Base-by-base conservation (phyloP, 1,140 invertebrate species). In the Periplaneta americana region DNA sequence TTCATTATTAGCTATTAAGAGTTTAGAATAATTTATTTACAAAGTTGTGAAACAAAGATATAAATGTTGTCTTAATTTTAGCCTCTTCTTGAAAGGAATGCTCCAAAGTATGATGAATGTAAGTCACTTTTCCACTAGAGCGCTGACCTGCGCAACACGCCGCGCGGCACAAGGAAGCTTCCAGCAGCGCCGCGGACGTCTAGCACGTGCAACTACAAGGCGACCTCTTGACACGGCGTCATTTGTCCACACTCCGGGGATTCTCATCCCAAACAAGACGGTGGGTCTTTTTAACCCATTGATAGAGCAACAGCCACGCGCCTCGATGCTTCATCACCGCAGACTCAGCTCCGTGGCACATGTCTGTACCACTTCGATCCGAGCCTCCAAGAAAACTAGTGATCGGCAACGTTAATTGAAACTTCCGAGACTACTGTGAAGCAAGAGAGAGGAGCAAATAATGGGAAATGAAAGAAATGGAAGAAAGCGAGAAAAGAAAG, bases 191-290 rank as follows among this genome's bases (percentile, higher is more conserved):
- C 34, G 76, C 76, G 76, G 34, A 36, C 32, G 75, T 33, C 75
- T 35, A 76, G 75, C 75, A 76, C 75, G 75, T 28, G 75, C 75
- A 34, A 33, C 34, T 35, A 35, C 75, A 77, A 35, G 76, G 76
- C 76, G 76, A 77, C 76, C 76, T 77, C 76, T 36, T 74, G 79
- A 80, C 79, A 39, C 28, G 33, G 1, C 79, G 79, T 80, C 79
- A 80, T 80, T 80, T 80, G 79, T 80, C 79, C 79, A 66, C 79
- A 48, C 79, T 57, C 79, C 79, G 66, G 79, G 79, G 48, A 66
- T 66, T 66, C 48, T n/a, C 48, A 66, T 66, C n/a, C 48, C 22
- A 66, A 66, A 28, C 48, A 66, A 28, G 8, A 48, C 39, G 39
- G 39, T 48, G 39, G 39, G n/a, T 15, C n/a, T 22, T 48, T 18